Evolutionary conservation across 2,888 invertebrate species (phyloP).

Genomic region (Lasius platythorax): DNA sequence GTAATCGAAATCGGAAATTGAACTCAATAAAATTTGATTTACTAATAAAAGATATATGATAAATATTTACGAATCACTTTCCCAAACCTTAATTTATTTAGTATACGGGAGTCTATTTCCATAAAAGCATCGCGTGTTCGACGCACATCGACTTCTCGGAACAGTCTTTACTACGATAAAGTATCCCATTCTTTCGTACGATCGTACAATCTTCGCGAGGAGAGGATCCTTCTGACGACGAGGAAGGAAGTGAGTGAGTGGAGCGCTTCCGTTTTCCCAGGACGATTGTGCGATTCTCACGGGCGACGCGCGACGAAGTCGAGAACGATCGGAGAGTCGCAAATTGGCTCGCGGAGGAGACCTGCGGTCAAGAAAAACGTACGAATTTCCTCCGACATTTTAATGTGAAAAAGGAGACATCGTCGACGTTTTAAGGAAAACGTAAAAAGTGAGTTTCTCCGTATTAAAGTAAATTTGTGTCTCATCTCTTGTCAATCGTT

Average conservation of each 20-base stretch:
- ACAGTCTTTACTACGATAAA: constrained; percentile 54
- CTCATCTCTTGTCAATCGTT: neutral
- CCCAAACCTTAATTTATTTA: constrained; percentile 2
- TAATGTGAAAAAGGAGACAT: constrained; percentile 23
- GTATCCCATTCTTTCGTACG: constrained; percentile 50
- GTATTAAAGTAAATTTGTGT: neutral
- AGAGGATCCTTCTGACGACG: constrained; percentile 36
- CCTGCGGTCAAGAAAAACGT: constrained; percentile 33
- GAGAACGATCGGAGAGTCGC: constrained; percentile 61
- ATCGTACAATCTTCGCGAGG: constrained; percentile 41
- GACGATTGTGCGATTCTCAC: constrained; percentile 60
- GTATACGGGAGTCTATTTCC: neutral
- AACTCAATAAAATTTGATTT: constrained; percentile 10
- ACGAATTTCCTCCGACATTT: constrained; percentile 48
- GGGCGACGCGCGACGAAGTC: constrained; percentile 69
- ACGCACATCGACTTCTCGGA: constrained; percentile 43
- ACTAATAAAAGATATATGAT: constrained; percentile 8
- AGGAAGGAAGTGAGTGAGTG: constrained; percentile 49
- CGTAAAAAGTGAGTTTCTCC: neutral
- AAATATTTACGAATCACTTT: constrained; percentile 21
- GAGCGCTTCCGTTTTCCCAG: constrained; percentile 63
- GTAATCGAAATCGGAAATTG: neutral
- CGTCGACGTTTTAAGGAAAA: neutral
- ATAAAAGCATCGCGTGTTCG: constrained; percentile 45
- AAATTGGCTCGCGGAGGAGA: constrained; percentile 33